A percentile compares a stretch with the other conserved stretches of the same genome.
These are phyloP conservation scores for Bradypus variegatus DNA, from an alignment of 2,797 vertebrate genomes.

Conservation along the genomic window DNA sequence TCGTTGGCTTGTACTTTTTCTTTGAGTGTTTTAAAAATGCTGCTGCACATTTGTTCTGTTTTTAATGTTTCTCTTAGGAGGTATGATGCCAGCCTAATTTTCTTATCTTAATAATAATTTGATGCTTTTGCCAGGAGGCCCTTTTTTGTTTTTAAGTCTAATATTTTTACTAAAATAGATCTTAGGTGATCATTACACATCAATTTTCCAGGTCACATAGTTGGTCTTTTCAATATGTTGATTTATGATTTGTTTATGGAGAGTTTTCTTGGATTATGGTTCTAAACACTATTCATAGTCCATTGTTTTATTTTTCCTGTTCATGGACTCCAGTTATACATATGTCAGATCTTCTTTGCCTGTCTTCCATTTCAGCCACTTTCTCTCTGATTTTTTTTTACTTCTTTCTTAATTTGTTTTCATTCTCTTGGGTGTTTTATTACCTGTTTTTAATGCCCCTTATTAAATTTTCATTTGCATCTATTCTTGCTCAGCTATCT, in stretches of 20 bases:
- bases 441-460: background rate
- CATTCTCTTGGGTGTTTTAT: background rate
- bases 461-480: background rate
- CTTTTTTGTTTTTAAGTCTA: background rate
- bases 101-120: background rate
- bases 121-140: background rate
- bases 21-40: background rate
- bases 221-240: background rate
- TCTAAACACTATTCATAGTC: background rate
- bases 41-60: background rate
- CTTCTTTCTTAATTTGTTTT: background rate
- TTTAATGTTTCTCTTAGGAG: background rate
- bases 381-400: background rate
- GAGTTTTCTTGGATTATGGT: slow-evolving; percentile 14
- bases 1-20: background rate
- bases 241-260: background rate
- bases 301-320: background rate
- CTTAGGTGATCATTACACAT: background rate
- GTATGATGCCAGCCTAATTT: background rate
- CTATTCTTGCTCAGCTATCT: background rate
- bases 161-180: background rate
- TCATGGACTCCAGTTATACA: slow-evolving; percentile 8
- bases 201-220: background rate
- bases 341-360: slow-evolving; percentile 28
- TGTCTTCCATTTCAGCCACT: background rate